Conservation (phyloP, 2,797 vertebrate species). For the Cyprinodon diabolis region DNA sequence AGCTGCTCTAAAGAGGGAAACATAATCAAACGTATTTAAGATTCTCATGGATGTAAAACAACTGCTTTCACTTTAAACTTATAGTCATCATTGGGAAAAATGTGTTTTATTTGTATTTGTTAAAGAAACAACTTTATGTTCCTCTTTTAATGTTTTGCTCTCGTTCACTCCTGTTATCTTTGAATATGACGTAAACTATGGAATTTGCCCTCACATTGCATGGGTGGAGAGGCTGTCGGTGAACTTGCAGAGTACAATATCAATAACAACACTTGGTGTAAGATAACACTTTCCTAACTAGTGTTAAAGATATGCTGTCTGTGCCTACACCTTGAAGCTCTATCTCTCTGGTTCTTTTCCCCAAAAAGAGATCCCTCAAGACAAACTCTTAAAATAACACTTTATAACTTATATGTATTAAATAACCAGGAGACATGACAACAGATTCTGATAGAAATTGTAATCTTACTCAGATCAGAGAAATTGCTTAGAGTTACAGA, state of each 20-base stretch:
- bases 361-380: no score
- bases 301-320: neutral
- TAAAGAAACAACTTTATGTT: no score
- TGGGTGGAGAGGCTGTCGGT: conserved; percentile 21
- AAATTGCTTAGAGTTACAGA: no score
- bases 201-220: conserved; percentile 44
- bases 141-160: conserved; percentile 4
- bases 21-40: neutral
- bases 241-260: conserved; percentile 6
- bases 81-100: no score
- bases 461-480: no score
- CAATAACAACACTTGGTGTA: neutral
- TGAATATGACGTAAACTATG: conserved; percentile 32
- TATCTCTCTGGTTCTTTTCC: no score
- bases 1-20: conserved; percentile 58
- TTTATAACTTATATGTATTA: no score
- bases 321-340: no score
- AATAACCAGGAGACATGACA: no score
- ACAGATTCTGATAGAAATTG: no score
- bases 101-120: neutral
- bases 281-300: conserved; percentile 17
- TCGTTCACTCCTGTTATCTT: neutral
- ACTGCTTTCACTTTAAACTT: neutral
- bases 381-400: no score
- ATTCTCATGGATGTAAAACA: neutral